These are phyloP conservation scores for Napeogenes inachia DNA, from an alignment of 2,888 invertebrate species.

Conservation along the genomic window DNA sequence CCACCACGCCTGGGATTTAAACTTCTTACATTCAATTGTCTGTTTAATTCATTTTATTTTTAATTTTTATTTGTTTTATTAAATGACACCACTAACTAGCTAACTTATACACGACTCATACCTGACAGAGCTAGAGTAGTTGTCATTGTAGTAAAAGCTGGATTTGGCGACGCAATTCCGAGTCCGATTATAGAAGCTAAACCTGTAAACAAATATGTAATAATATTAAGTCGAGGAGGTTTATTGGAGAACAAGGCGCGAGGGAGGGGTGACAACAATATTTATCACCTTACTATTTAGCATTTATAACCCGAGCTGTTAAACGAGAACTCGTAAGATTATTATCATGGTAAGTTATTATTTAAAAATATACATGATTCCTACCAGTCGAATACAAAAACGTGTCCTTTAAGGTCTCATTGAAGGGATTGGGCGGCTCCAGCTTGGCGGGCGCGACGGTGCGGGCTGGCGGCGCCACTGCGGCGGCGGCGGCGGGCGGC, in stretches of 20 bases:
- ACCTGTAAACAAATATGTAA: slow-evolving; percentile 59
- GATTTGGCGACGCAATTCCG: slow-evolving; percentile 87
- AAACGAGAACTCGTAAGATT: neutral
- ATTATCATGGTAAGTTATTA: too few relatives aligned
- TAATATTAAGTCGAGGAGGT: neutral
- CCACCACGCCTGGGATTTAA: slow-evolving; percentile 80
- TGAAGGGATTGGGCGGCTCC: slow-evolving; percentile 81
- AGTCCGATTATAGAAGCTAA: slow-evolving; percentile 82
- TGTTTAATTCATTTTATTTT: too few relatives aligned
- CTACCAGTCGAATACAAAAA: slow-evolving; percentile 82
- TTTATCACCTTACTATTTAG: neutral
- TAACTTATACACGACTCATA: slow-evolving; percentile 45
- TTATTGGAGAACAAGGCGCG: too few relatives aligned
- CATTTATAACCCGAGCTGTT: neutral
- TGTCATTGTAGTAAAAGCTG: slow-evolving; percentile 91
- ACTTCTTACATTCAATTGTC: too few relatives aligned
- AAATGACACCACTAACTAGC: too few relatives aligned
- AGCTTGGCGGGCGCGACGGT: slow-evolving; percentile 58
- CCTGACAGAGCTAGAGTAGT: slow-evolving; percentile 90
- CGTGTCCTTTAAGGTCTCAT: slow-evolving; percentile 81
- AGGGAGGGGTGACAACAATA: too few relatives aligned
- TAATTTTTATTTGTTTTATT: too few relatives aligned
- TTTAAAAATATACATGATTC: neutral
- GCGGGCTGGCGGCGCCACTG: slow-evolving; percentile 58
- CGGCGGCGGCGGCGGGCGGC: slow-evolving; percentile 80